These are phyloP conservation scores for Symphodus melops DNA, from an alignment of 2,113 vertebrate species.

Conservation along the genomic window DNA sequence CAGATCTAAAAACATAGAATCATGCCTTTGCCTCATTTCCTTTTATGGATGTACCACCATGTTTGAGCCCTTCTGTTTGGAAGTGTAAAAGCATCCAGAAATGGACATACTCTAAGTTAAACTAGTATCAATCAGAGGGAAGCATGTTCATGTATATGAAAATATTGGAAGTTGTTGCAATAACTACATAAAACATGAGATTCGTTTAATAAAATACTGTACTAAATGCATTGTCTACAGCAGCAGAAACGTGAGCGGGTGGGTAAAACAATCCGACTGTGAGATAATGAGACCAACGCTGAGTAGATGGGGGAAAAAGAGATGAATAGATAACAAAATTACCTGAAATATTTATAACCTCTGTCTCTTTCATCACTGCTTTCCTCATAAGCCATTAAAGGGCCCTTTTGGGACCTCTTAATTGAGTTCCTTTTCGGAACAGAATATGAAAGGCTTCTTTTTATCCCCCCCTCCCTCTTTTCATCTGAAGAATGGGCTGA, in stretches of 20 bases:
- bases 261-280: constrained; percentile 65
- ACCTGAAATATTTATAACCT: constrained; percentile 85
- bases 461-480: constrained; percentile 58
- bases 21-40: no score
- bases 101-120: neutral
- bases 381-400: constrained; percentile 78
- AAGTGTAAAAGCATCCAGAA: constrained; percentile 1
- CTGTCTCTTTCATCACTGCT: constrained; percentile 77
- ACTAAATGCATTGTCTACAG: constrained; percentile 26
- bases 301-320: constrained; percentile 66
- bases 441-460: constrained; percentile 80
- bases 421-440: constrained; percentile 81
- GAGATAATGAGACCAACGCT: constrained; percentile 74
- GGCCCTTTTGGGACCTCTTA: constrained; percentile 77
- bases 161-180: constrained; percentile 20
- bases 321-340: constrained; percentile 80
- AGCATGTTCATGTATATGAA: constrained; percentile 12
- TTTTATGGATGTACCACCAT: neutral
- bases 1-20: neutral
- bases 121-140: constrained; percentile 9
- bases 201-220: constrained; percentile 23
- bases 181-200: constrained; percentile 10
- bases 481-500: constrained; percentile 73
- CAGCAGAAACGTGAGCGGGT: constrained; percentile 26
- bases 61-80: neutral